Evolutionary conservation across 2,888 invertebrate species (phyloP).

Genomic region (Oxytorus armatus): DNA sequence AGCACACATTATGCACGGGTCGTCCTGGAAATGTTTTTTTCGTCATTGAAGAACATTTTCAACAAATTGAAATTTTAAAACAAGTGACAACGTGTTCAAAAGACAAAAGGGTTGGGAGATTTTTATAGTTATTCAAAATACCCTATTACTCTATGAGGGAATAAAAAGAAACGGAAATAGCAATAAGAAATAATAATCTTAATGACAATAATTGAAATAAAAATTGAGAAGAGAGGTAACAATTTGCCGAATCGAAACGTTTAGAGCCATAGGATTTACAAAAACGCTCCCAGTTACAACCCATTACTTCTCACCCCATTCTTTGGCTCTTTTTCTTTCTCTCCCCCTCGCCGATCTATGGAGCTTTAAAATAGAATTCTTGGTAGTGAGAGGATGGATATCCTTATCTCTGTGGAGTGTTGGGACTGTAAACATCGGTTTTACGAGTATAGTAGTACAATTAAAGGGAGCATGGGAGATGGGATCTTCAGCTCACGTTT

Average conservation of each 20-base stretch:
- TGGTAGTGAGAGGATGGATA: conserved; percentile 64
- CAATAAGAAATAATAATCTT: neutral
- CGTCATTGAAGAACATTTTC: too few species aligned
- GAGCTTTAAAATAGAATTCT: conserved; percentile 12
- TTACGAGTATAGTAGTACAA: conserved; percentile 75
- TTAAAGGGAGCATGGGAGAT: conserved; percentile 56
- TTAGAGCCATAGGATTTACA: conserved; percentile 40
- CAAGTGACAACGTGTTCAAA: too few species aligned
- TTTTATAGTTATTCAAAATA: too few species aligned
- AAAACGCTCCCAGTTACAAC: conserved; percentile 20
- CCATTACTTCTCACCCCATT: conserved; percentile 32
- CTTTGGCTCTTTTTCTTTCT: conserved; percentile 30
- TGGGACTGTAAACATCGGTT: conserved; percentile 78
- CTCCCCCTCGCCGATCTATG: neutral
- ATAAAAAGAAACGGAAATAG: too few species aligned
- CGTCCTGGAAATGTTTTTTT: too few species aligned
- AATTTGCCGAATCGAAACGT: conserved; percentile 53
- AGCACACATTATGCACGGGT: too few species aligned
- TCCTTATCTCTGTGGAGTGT: conserved; percentile 73
- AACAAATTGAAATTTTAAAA: too few species aligned
- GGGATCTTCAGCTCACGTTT: conserved; percentile 51
- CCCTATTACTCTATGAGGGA: too few species aligned
- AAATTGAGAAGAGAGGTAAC: conserved; percentile 24
- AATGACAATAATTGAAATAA: neutral
- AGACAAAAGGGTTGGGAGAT: too few species aligned